Evolutionary conservation across 2,888 invertebrate genomes (phyloP), one percentile per base, ranked within the genome.

Genomic region (Drosophila mayaguana): DNA sequence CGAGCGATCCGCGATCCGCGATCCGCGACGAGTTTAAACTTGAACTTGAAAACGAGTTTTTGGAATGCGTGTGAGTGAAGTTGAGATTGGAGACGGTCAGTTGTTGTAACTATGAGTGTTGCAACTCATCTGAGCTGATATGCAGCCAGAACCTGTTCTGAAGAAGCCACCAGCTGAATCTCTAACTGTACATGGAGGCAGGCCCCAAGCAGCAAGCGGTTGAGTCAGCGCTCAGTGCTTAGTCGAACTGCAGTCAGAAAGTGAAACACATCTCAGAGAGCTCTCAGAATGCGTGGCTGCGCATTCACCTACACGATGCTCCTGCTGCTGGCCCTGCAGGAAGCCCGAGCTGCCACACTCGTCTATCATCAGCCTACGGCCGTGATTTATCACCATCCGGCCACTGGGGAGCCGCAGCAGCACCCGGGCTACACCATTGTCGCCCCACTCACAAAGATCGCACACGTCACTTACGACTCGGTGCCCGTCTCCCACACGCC

Each of bases 1-100:
- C 36, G 7, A 53, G 25, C 22, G 32, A 51, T 20, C 51, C 36
- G 43, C 54, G 16, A 53, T n/a, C n/a, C n/a, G 25, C 22, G 32
- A 51, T 20, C 51, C 36, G 43, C 54, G 16, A 53, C 63, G 42
- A 28, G 40, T 45, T 79, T 89, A 80, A 90, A 89, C 91, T 91
- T 91, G 91, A 91, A 91, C 91, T 91, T 91, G 91, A 90, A 90
- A 91, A 90, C 81, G 42, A 80, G 90, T 88, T 89, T 80, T 68
- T 57, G 63, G 55, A 51, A 55, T 59, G 77, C 34, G 9, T 67
- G 25, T 43, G 68, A 66, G 68, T 67, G 71, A 54, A 78, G 69
- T 9, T 45, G 8, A 8, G 82, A 75, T 18, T 14, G 56, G 43
- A 67, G 67, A 73, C 54, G 50, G 65, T 63, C 18, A 32, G 22